Base-by-base conservation (phyloP, 2,797 vertebrate genomes). In the Rousettus madagascariensis region DNA sequence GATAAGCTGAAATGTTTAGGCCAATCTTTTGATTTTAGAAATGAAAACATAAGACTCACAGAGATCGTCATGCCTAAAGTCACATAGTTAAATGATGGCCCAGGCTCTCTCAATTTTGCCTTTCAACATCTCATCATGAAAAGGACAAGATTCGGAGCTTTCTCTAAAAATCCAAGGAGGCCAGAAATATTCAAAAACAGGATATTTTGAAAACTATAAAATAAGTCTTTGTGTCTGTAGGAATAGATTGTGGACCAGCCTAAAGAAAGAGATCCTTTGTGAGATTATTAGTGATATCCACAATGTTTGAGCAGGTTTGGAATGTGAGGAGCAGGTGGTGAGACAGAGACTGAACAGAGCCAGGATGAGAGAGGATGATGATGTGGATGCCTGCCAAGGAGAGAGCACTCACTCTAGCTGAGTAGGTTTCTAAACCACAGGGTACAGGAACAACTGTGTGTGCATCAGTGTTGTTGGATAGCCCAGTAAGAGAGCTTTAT, bases 141-240 rank as follows among this genome's bases (percentile, higher is more conserved):
- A 86, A 87, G 30, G 22, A 36, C 12, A 90, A 53, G 10, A 75
- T 77, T 89, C 28, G 51, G 22, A 83, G 19, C 5, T 86, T 33
- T 90, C 26, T 69, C 26, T 89, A 7, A 43, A 71, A 90, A 71
- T 2, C 13, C 28, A 59, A 41, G 46, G 43, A 68, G 22, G 43
- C 55, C 38, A 71, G 41, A 92, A 90, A 66, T 80, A 53, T 38
- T 84, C 49, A 63, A 63, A 28, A 77, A 46, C 2, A 68, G n/a
- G 28, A 66, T 51, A 33, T 55, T 89, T 82, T 91, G 79, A 33
- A 88, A 88, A 72, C 46, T 80, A 17, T 57, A 82, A 80, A 66
- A 78, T 86, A 91, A 65, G 17, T 11, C 13, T 95, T 49, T 24
- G 9, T 24, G 0, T 49, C n/a, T 79, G 6, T 33, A 41, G 63